phyloP scores from a whole-genome alignment of 1,140 invertebrate species.

The Papilio machaon region DNA sequence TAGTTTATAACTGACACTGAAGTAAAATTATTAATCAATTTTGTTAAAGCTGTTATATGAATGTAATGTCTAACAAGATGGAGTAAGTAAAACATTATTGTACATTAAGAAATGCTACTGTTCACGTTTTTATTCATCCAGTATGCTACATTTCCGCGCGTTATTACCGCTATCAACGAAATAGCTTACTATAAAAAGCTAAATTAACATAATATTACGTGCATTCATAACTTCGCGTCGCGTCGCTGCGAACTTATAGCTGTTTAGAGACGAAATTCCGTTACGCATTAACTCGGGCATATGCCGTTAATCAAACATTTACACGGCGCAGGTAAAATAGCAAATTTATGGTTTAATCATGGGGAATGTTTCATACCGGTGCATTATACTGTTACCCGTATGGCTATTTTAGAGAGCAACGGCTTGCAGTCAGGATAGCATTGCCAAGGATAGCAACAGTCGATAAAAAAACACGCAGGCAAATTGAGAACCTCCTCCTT shows the following conservation, averaged over 20 bases:
- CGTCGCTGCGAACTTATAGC: conserved; percentile 32
- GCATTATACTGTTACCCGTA: conserved; percentile 35
- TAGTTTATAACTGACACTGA: background rate
- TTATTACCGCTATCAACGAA: conserved; percentile 39
- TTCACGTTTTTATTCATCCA: conserved; percentile 38
- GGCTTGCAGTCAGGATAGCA: background rate
- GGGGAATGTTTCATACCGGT: conserved; percentile 46
- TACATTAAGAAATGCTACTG: conserved; percentile 34
- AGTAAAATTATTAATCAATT: background rate
- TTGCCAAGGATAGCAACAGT: conserved; percentile 4
- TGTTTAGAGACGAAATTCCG: conserved; percentile 48
- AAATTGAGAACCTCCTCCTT: too few relatives aligned
- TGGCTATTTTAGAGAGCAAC: background rate
- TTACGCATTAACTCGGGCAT: conserved; percentile 50
- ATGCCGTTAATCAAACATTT: conserved; percentile 54
- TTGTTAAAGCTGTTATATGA: background rate
- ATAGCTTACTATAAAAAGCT: conserved; percentile 41
- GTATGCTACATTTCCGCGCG: conserved; percentile 38
- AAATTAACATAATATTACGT: conserved; percentile 43
- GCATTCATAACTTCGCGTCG: conserved; percentile 40
- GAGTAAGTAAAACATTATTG: conserved; percentile 35
- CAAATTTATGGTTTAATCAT: conserved; percentile 54
- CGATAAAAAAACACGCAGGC: background rate
- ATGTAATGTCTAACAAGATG: conserved; percentile 1
- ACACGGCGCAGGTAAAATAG: conserved; percentile 46